These are phyloP conservation scores for Catharus bicknelli DNA, from an alignment of 2,113 vertebrate genomes.

Conservation along the genomic window DNA sequence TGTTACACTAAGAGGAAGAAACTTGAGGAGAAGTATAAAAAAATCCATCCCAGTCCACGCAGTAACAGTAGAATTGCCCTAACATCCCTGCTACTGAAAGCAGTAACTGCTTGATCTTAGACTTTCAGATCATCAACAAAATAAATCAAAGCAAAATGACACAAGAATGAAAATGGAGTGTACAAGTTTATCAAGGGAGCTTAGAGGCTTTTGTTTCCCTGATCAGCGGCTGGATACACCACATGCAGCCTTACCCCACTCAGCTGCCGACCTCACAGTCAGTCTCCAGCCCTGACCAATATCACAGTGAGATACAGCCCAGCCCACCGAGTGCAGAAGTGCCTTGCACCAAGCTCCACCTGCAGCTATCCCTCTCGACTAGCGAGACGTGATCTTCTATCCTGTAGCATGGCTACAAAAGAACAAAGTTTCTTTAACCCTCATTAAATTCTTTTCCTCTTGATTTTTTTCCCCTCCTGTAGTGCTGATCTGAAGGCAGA, in stretches of 20 bases:
- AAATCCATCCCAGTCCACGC: neutral
- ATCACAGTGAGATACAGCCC: neutral
- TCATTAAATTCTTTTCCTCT: neutral
- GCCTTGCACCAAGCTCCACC: neutral
- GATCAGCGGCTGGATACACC: neutral
- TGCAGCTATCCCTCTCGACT: neutral
- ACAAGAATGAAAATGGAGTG: neutral
- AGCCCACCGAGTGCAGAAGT: neutral
- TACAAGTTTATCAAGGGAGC: neutral
- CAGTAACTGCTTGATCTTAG: neutral
- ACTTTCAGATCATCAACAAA: neutral
- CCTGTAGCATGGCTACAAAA: neutral
- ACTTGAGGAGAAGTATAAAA: constrained; percentile 12
- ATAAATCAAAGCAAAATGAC: neutral
- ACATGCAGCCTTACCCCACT: fast-evolving
- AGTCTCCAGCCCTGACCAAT: neutral
- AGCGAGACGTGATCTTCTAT: neutral
- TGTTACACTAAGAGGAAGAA: constrained; percentile 20
- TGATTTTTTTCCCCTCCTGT: neutral
- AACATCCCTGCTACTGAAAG: neutral
- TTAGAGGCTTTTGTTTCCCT: neutral
- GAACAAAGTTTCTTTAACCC: fast-evolving
- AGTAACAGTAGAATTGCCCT: neutral
- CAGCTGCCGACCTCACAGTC: fast-evolving
- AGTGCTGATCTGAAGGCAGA: neutral